phyloP scores from a whole-genome alignment of 2,888 invertebrate genomes.

The Aphodius granarius region DNA sequence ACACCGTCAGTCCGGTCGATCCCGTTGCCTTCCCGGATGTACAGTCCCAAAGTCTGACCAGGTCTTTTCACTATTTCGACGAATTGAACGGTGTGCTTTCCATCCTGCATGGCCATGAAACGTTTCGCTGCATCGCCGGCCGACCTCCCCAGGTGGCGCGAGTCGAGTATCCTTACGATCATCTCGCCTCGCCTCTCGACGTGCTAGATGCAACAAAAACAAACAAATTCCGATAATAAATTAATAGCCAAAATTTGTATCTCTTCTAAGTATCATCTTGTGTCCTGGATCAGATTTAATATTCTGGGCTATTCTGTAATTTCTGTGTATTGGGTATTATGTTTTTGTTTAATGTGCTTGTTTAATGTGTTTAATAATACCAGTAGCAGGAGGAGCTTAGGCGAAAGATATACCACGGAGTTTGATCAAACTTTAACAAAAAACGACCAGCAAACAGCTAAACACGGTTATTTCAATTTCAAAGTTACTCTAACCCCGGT shows the following conservation, averaged over 20 bases:
- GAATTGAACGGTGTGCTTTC: constrained; percentile 71
- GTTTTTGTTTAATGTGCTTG: neutral
- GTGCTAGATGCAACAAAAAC: constrained; percentile 42
- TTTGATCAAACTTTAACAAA: neutral
- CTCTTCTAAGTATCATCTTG: too few relatives aligned
- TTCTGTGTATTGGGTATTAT: too few relatives aligned
- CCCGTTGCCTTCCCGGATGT: constrained; percentile 99
- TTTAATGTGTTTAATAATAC: neutral
- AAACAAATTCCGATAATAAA: too few relatives aligned
- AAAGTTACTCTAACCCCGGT: neutral
- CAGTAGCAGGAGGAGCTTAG: neutral
- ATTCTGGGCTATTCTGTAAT: too few relatives aligned
- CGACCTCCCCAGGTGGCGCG: constrained; percentile 83
- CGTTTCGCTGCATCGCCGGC: constrained; percentile 87
- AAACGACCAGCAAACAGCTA: neutral
- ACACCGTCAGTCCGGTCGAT: constrained; percentile 93
- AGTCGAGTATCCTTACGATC: constrained; percentile 89
- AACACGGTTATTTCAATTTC: neutral
- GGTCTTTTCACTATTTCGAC: constrained; percentile 99
- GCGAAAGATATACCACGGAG: neutral
- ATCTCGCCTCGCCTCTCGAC: constrained; percentile 93
- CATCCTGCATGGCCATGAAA: constrained; percentile 78
- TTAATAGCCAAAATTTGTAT: too few relatives aligned
- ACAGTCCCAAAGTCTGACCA: constrained; percentile 96
- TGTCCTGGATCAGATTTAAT: too few relatives aligned